phyloP scores from a whole-genome alignment of 1,140 invertebrate genomes.

The Wiebesia pumilae region DNA sequence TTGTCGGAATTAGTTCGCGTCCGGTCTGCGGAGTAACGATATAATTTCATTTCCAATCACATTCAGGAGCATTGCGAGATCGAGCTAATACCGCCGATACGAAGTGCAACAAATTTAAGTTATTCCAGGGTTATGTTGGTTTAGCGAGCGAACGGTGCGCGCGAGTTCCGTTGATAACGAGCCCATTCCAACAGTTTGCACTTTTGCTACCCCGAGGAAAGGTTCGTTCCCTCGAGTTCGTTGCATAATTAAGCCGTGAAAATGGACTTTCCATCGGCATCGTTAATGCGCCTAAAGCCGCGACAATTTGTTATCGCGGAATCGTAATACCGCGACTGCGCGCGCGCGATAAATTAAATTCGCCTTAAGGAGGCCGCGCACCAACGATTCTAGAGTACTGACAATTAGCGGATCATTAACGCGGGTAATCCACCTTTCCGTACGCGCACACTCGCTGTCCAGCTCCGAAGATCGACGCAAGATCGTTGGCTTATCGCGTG shows the following conservation, averaged over 20 bases:
- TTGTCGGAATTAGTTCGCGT: neutral
- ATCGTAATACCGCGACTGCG: neutral
- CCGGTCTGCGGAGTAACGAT: neutral
- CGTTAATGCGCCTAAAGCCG: neutral
- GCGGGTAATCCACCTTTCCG: neutral
- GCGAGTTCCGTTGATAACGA: neutral
- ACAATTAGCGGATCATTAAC: constrained; percentile 81
- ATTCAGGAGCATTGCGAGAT: neutral
- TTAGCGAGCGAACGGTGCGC: neutral
- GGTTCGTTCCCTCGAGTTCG: neutral
- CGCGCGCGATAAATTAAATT: neutral
- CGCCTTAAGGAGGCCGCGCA: too few relatives aligned
- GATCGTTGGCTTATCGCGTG: neutral
- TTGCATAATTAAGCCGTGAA: neutral
- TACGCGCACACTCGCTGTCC: neutral
- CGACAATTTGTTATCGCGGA: neutral
- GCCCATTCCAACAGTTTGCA: neutral
- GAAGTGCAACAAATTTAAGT: neutral
- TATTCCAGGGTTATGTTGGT: neutral
- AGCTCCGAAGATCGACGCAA: neutral
- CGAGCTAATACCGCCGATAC: neutral
- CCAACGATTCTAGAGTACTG: constrained; percentile 70
- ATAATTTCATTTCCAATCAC: neutral
- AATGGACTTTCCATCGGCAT: neutral
- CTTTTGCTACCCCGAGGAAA: too few relatives aligned